phyloP scores from a whole-genome alignment of 2,888 invertebrate genomes.

The Nebria brevicollis region DNA sequence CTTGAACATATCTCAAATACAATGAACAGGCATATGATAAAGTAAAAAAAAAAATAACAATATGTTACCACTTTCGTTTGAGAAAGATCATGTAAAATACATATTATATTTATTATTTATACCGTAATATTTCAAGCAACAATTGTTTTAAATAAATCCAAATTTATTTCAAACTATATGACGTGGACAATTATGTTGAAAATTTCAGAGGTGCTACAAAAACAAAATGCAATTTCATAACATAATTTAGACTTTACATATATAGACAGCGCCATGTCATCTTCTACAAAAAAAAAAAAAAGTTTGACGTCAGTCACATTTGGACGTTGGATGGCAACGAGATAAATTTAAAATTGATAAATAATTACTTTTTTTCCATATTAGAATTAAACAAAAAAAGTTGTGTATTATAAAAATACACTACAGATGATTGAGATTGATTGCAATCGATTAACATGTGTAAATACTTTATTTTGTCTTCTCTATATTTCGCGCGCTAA shows the following conservation, averaged over 20 bases:
- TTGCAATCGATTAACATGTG: too few species aligned
- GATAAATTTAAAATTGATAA: too few species aligned
- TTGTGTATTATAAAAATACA: too few species aligned
- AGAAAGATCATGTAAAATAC: slow-evolving; percentile 38
- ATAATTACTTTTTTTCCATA: too few species aligned
- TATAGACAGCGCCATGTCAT: background rate
- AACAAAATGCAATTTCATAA: slow-evolving; percentile 3
- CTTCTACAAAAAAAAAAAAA: too few species aligned
- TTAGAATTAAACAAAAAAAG: too few species aligned
- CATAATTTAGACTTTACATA: slow-evolving; percentile 7
- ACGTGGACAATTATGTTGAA: slow-evolving; percentile 5
- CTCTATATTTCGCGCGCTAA: too few species aligned
- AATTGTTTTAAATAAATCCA: slow-evolving; percentile 18
- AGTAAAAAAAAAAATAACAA: background rate
- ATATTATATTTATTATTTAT: slow-evolving; percentile 29
- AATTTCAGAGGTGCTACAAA: slow-evolving; percentile 1
- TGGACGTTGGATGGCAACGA: too few species aligned
- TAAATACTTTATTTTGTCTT: too few species aligned
- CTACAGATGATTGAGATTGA: too few species aligned
- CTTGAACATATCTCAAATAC: background rate
- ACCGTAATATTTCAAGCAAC: slow-evolving; percentile 30
- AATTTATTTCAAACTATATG: background rate
- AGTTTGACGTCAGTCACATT: too few species aligned
- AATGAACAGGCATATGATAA: background rate
- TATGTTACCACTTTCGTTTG: background rate